A percentile compares a stretch with the other conserved stretches of the same genome.
phyloP scores from a whole-genome alignment of 2,888 invertebrate species.

The Nymphalis c-album region DNA sequence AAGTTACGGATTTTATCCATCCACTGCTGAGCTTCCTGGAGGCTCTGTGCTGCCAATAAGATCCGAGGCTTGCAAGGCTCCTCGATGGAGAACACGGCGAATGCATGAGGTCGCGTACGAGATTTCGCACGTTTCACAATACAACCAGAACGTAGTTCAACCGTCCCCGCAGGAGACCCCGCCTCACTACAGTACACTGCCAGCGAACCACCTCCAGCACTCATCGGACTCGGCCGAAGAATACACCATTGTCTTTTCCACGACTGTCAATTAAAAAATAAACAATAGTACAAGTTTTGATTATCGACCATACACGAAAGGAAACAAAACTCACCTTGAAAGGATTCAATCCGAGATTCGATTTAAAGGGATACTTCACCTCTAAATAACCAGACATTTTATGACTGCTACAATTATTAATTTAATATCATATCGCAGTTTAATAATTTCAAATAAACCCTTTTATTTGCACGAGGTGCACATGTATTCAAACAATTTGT shows the following conservation, averaged over 20 bases:
- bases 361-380: conserved; percentile 83
- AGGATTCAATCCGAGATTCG: conserved; percentile 82
- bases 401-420: conserved; percentile 28
- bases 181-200: conserved; percentile 81
- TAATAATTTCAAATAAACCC: conserved; percentile 23
- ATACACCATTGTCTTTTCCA: conserved; percentile 86
- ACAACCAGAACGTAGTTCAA: conserved; percentile 82
- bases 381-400: conserved; percentile 83
- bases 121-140: conserved; percentile 84
- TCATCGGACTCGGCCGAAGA: conserved; percentile 79
- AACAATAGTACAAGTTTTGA: conserved; percentile 20
- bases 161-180: conserved; percentile 70
- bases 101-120: conserved; percentile 85
- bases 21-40: conserved; percentile 85
- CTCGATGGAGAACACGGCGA: conserved; percentile 83
- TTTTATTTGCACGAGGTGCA: conserved; percentile 37
- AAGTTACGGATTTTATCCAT: conserved; percentile 83
- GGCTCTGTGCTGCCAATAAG: conserved; percentile 83
- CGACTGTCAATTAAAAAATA: conserved; percentile 69
- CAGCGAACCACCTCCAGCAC: conserved; percentile 77
- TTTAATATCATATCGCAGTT: conserved; percentile 34
- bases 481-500: conserved; percentile 46
- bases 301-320: conserved; percentile 28
- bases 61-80: conserved; percentile 83
- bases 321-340: conserved; percentile 80